Conservation (phyloP, 2,797 vertebrate species). For the Thripadectes ignobilis region DNA sequence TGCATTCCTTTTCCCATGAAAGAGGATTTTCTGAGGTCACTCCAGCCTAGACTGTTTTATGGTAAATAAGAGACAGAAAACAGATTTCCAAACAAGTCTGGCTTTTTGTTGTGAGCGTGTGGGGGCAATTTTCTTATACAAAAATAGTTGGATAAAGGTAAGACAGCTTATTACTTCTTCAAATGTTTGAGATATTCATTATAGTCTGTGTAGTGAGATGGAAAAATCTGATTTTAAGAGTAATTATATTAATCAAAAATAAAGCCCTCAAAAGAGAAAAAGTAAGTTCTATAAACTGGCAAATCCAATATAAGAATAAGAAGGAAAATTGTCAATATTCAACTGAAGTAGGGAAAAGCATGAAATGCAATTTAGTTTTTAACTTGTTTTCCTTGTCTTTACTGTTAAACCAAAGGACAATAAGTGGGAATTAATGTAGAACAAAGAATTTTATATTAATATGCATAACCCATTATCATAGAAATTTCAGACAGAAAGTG, state of each 20-base stretch:
- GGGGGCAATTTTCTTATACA: background rate
- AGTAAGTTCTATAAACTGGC: background rate
- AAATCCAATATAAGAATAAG: background rate
- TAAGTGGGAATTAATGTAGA: background rate
- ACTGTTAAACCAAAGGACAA: background rate
- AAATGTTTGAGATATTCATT: background rate
- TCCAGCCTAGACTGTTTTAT: background rate
- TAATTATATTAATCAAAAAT: background rate
- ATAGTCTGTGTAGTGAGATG: background rate
- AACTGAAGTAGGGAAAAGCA: background rate
- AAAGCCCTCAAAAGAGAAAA: fast-evolving
- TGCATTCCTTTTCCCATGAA: background rate
- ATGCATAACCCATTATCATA: background rate
- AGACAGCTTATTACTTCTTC: background rate
- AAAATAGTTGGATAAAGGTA: background rate
- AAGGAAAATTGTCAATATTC: background rate
- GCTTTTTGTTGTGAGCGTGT: background rate
- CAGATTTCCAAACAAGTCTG: background rate
- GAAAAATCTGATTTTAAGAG: background rate
- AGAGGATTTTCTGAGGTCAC: background rate
- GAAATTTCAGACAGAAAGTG: background rate
- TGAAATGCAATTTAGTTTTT: background rate
- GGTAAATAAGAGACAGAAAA: background rate
- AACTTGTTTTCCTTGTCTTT: background rate
- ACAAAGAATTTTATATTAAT: background rate